Base-by-base conservation (phyloP, 2,113 vertebrate genomes). In the Nycticorax nycticorax region DNA sequence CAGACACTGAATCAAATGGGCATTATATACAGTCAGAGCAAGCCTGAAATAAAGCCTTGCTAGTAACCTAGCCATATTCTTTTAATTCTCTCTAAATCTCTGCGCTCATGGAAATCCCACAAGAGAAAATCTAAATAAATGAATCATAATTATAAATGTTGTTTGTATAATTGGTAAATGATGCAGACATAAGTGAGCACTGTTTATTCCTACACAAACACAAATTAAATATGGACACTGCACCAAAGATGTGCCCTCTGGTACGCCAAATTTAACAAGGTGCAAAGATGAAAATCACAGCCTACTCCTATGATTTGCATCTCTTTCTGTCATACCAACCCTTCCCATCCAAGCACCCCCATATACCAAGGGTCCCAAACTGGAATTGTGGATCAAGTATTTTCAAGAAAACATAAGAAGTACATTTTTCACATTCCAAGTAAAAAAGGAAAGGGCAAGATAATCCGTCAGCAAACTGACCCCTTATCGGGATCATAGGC, bases 91-190 rank as follows among this genome's bases (percentile, higher is more conserved):
- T 92, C 52, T 79, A 74, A 91, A 81, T 48, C 57, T 85, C 57
- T 21, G 35, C 53, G 62, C 91, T 79, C n/a, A 33, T 62, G 69
- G 92, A 92, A 91, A 76, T 81, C 84, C 91, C 92, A 62, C 50
- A 78, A 69, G 84, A 96, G 66, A 92, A 87, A 93, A 92, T 76
- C 66, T 79, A 85, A 92, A 91, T 92, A 93, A 95, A 87, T 89
- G 80, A 93, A 88, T 85, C 71, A 50, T 81, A 85, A 95, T 91
- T 92, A 69, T 72, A 92, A 76, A 73, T 76, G 67, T 47, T 93
- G 77, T 89, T 94, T 87, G 64, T 45, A 77, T 76, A 92, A 88
- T 85, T 92, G 89, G 73, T 56, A 92, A 93, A 93, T 85, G 92
- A 62, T 85, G 86, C 79, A 66, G 83, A 87, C 41, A 75, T 71